These are phyloP conservation scores for Papilio xuthus DNA, from an alignment of 1,140 invertebrate genomes.

Conservation along the genomic window DNA sequence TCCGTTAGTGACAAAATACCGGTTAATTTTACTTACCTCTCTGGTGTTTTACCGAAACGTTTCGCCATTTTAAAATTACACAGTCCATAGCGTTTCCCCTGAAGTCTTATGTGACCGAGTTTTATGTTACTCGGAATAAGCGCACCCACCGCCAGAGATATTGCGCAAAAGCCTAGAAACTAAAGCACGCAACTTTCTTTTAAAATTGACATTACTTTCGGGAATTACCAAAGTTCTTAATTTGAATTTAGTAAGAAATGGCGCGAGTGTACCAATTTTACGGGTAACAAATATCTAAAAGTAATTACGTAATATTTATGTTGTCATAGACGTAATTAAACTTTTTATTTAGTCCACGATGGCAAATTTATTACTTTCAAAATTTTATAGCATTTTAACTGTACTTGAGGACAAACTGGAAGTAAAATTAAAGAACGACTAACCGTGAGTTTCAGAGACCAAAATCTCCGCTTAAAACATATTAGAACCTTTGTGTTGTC, in stretches of 20 bases:
- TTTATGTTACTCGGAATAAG: conserved; percentile 86
- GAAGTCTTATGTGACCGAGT: conserved; percentile 82
- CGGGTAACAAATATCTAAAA: background rate
- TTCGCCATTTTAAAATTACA: conserved; percentile 81
- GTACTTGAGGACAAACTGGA: too few relatives aligned
- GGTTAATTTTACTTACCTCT: conserved; percentile 70
- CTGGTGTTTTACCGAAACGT: conserved; percentile 83
- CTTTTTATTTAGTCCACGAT: too few relatives aligned
- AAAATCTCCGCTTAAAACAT: too few relatives aligned
- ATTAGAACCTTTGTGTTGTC: too few relatives aligned
- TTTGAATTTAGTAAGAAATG: background rate
- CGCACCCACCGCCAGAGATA: conserved; percentile 82
- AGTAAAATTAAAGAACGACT: background rate
- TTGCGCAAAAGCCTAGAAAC: conserved; percentile 86
- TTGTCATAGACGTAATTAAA: too few relatives aligned
- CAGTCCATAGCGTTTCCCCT: conserved; percentile 83
- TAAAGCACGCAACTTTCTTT: conserved; percentile 53
- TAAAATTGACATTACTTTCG: background rate
- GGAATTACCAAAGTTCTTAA: background rate
- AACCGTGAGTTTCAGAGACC: too few relatives aligned
- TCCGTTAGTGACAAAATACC: background rate
- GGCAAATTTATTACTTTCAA: background rate
- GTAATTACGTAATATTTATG: background rate
- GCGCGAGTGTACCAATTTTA: background rate
- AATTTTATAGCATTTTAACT: background rate